A percentile compares a stretch with the other conserved stretches of the same genome.
Conservation (phyloP, 1,140 invertebrate genomes). For the Chrysopa pallens region DNA sequence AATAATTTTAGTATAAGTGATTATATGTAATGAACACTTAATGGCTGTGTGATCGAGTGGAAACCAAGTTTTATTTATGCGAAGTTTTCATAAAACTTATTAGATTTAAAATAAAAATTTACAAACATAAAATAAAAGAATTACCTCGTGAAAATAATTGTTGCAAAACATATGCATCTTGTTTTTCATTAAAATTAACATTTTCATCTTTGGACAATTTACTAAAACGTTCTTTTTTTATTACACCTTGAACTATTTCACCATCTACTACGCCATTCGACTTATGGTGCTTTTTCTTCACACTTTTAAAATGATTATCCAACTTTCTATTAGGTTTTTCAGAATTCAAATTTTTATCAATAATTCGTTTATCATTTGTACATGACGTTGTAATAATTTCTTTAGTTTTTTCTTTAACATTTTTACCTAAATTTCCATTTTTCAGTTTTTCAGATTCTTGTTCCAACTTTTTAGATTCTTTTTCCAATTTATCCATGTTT, state of each 20-base stretch:
- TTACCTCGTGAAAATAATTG: conserved; percentile 34
- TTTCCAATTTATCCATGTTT: conserved; percentile 14
- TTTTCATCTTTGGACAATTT: conserved; percentile 6
- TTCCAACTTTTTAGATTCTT: conserved; percentile 10
- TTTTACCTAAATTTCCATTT: conserved; percentile 2
- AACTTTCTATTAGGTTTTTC: conserved; percentile 10
- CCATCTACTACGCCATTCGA: conserved; percentile 16
- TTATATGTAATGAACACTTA: not conserved
- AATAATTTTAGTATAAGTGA: not conserved
- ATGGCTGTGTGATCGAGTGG: not conserved
- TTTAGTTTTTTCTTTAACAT: not conserved
- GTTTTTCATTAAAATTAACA: conserved; percentile 5
- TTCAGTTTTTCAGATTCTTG: conserved; percentile 2
- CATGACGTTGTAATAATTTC: conserved; percentile 5
- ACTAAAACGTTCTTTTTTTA: conserved; percentile 16
- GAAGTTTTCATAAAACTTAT: too few species aligned
- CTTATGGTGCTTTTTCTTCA: conserved; percentile 17
- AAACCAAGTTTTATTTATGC: not conserved
- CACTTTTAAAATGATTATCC: conserved; percentile 20
- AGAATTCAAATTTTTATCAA: conserved; percentile 3
- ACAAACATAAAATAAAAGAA: conserved; percentile 1
- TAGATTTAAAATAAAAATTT: not conserved
- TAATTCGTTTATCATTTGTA: conserved; percentile 1
- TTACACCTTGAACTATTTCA: conserved; percentile 16
- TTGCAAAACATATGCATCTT: conserved; percentile 36